Conservation (phyloP, 2,113 vertebrate genomes). For the Scatophagus argus region DNA sequence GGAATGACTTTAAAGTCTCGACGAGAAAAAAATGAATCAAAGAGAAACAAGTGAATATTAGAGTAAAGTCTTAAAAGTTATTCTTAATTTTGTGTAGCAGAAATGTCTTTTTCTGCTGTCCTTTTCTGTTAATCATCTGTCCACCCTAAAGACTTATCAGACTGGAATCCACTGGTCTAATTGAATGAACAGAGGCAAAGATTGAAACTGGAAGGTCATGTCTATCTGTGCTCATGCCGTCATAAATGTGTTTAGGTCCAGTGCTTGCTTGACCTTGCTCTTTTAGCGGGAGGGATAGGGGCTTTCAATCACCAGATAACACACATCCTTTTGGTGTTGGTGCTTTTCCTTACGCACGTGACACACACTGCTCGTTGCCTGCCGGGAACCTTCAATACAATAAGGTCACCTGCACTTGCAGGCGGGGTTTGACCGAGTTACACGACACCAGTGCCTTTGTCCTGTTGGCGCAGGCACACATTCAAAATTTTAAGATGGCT, state of each 20-base stretch:
- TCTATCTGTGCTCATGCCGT: not conserved
- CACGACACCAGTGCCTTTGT: slow-evolving; percentile 71
- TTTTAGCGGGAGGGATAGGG: slow-evolving; percentile 9
- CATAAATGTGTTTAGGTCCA: slow-evolving; percentile 24
- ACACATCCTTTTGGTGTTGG: slow-evolving; percentile 39
- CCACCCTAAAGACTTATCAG: too few species aligned
- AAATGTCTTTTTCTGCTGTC: too few species aligned
- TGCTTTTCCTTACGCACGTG: slow-evolving; percentile 41
- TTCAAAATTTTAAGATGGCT: slow-evolving; percentile 32
- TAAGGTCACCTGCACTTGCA: slow-evolving; percentile 68
- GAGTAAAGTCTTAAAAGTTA: too few species aligned
- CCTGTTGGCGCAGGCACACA: slow-evolving; percentile 51
- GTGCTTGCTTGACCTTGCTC: slow-evolving; percentile 15
- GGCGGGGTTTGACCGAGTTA: slow-evolving; percentile 64
- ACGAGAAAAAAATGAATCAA: too few species aligned
- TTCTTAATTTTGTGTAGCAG: too few species aligned
- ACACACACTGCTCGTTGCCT: slow-evolving; percentile 33
- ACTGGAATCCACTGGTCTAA: not conserved
- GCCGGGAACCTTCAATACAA: slow-evolving; percentile 55
- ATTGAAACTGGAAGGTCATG: not conserved
- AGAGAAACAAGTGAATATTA: too few species aligned
- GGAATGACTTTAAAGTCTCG: too few species aligned
- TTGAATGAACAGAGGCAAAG: not conserved
- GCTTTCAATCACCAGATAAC: slow-evolving; percentile 57
- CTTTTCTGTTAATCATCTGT: too few species aligned